Conservation (phyloP, 2,797 vertebrate genomes). For the Cryptoprocta ferox region DNA sequence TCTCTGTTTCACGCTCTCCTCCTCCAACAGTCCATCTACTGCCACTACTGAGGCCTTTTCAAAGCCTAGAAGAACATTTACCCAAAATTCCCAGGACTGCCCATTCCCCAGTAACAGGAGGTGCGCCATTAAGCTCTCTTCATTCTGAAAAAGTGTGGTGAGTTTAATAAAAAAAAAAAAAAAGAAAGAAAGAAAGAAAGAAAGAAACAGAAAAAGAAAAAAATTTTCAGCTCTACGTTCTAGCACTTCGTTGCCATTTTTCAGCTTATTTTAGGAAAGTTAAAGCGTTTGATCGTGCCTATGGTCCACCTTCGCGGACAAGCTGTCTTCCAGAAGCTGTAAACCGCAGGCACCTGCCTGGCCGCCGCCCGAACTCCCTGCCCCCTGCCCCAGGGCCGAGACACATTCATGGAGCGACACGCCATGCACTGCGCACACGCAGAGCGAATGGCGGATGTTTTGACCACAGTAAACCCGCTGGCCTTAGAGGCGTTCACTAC, state of each 20-base stretch:
- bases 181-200: too few species aligned
- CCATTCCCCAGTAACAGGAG: too few species aligned
- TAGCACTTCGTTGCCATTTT: fast-evolving
- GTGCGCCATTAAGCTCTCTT: neutral
- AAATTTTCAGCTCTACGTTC: fast-evolving
- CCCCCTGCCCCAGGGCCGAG: neutral
- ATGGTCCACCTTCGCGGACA: fast-evolving
- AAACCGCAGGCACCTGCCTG: fast-evolving
- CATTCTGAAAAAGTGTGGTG: fast-evolving
- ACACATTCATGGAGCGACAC: fast-evolving
- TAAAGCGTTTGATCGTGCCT: fast-evolving
- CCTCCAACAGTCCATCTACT: fast-evolving
- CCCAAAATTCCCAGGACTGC: neutral
- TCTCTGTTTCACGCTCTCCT: neutral
- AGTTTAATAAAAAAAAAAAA: neutral
- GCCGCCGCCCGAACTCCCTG: neutral
- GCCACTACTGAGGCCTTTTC: neutral
- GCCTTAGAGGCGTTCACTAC: neutral
- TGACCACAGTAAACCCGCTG: fast-evolving
- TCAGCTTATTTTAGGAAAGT: neutral
- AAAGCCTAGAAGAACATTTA: neutral
- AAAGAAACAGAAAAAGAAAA: too few species aligned
- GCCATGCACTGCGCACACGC: fast-evolving
- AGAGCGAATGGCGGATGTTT: neutral
- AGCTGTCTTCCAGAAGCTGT: fast-evolving